These are phyloP conservation scores for Coecobrya sp. DNA, from an alignment of 2,888 invertebrate genomes.

Conservation along the genomic window DNA sequence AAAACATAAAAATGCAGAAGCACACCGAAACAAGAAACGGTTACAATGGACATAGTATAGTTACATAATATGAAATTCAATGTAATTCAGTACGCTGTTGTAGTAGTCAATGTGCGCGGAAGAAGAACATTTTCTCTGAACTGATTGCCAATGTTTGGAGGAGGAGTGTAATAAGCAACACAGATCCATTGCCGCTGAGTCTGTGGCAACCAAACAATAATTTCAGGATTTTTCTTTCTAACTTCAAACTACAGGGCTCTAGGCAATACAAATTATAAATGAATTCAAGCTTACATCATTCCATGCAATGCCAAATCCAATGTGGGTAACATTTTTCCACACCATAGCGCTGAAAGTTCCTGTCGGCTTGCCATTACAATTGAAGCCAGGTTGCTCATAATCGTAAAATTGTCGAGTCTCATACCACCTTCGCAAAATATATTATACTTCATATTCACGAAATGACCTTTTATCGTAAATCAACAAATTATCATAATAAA, in stretches of 20 bases:
- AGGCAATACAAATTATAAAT: too few relatives aligned
- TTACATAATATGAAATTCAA: neutral
- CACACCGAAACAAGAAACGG: too few relatives aligned
- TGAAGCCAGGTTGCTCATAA: conserved; percentile 57
- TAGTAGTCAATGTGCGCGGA: conserved; percentile 28
- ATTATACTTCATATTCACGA: too few relatives aligned
- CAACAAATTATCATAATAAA: neutral
- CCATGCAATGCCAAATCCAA: conserved; percentile 49
- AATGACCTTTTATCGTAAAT: too few relatives aligned
- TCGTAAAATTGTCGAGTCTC: conserved; percentile 44
- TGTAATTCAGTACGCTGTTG: conserved; percentile 1
- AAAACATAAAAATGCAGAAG: too few relatives aligned
- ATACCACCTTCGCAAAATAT: conserved; percentile 67
- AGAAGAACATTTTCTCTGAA: conserved; percentile 37
- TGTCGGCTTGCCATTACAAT: conserved; percentile 23
- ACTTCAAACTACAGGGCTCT: too few relatives aligned
- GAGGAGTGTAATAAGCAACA: conserved; percentile 15
- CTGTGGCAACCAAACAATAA: neutral
- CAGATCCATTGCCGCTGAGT: conserved; percentile 40
- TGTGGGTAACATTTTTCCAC: conserved; percentile 32
- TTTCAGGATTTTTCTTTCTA: too few relatives aligned
- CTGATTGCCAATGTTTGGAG: conserved; percentile 19
- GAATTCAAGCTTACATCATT: conserved; percentile 4
- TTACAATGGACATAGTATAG: neutral
- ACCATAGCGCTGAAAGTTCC: conserved; percentile 51